phyloP scores from a whole-genome alignment of 2,888 invertebrate species.

The Caenorhabditis panamensis region DNA sequence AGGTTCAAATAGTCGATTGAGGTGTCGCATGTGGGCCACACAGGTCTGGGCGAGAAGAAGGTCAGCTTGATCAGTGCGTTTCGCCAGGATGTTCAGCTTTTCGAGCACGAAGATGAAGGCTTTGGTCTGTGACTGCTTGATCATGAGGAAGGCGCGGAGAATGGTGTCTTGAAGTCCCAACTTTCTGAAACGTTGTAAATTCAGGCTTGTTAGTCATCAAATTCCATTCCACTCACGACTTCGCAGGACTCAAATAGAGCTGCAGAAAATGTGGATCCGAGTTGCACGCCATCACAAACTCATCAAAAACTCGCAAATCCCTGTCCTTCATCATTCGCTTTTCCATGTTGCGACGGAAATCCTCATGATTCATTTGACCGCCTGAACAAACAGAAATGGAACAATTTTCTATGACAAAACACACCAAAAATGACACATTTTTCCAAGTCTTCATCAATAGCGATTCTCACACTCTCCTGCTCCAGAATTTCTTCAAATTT shows the following conservation, averaged over 20 bases:
- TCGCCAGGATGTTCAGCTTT: constrained; percentile 29
- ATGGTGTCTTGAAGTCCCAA: constrained; percentile 53
- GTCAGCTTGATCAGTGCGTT: constrained; percentile 11
- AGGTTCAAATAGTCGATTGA: constrained; percentile 47
- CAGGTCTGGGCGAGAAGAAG: constrained; percentile 24
- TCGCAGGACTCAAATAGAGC: constrained; percentile 35
- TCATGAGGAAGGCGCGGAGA: constrained; percentile 40
- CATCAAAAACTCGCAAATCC: constrained; percentile 13
- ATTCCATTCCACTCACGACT: constrained; percentile 24
- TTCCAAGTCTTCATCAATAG: constrained; percentile 6
- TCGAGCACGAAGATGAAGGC: constrained; percentile 35
- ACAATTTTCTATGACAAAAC: neutral
- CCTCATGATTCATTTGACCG: constrained; percentile 36
- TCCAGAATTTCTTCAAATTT: constrained; percentile 41
- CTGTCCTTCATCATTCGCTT: constrained; percentile 7
- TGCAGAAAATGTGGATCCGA: neutral
- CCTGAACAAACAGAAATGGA: neutral
- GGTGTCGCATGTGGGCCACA: constrained; percentile 46
- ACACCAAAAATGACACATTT: constrained; percentile 15
- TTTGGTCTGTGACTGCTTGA: constrained; percentile 24
- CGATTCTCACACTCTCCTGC: constrained; percentile 22
- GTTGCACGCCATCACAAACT: constrained; percentile 31
- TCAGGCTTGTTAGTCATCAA: neutral
- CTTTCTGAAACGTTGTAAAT: constrained; percentile 20
- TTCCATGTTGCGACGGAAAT: constrained; percentile 28